phyloP scores from a whole-genome alignment of 2,888 invertebrate genomes.

The Muschampia plurimacula region DNA sequence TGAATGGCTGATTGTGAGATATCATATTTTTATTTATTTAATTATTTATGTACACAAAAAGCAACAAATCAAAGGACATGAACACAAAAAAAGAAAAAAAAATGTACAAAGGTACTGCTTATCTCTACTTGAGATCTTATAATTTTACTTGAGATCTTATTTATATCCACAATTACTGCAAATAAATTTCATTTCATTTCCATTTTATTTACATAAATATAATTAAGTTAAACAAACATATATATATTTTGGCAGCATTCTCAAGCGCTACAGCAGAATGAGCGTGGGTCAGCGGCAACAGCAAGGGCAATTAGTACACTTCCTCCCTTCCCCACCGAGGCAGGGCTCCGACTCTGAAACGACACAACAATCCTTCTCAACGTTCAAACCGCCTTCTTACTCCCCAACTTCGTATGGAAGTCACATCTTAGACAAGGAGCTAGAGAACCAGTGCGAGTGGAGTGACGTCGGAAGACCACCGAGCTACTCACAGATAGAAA shows the following conservation, averaged over 20 bases:
- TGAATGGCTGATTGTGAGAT: no score
- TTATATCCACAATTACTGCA: no score
- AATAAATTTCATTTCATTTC: no score
- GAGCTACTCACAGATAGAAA: conserved; percentile 79
- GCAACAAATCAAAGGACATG: no score
- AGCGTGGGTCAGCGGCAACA: conserved; percentile 82
- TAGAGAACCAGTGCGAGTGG: conserved; percentile 83
- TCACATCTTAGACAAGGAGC: conserved; percentile 71
- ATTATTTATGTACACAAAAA: no score
- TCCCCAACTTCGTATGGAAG: conserved; percentile 82
- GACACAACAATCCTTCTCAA: conserved; percentile 79
- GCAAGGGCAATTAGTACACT: conserved; percentile 91
- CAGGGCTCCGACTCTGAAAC: conserved; percentile 74
- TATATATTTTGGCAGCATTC: conserved; percentile 70
- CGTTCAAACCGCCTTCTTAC: conserved; percentile 82
- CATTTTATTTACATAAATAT: no score
- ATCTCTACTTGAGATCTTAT: no score
- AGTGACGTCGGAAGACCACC: conserved; percentile 83
- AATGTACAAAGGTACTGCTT: no score
- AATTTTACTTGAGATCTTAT: no score
- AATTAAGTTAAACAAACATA: no score
- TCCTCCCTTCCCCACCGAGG: conserved; percentile 87
- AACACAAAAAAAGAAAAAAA: no score
- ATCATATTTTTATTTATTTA: no score
- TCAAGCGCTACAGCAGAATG: conserved; percentile 88